Base-by-base conservation (phyloP, 2,888 invertebrate species). In the Rhodophaea formosa region DNA sequence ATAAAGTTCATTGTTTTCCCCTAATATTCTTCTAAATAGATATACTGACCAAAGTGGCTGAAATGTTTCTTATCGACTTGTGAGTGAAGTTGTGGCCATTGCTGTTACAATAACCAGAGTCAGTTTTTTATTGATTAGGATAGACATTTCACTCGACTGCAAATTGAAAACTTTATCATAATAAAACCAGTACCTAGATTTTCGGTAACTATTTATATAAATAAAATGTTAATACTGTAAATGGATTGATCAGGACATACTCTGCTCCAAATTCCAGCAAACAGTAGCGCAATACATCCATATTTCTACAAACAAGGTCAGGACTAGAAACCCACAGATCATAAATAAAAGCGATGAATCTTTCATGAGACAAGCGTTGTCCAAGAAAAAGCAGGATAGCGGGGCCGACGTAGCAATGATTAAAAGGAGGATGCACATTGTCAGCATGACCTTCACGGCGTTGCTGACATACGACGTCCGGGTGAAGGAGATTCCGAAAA, bases 231-330 rank as follows among this genome's bases (percentile, higher is more conserved):
- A 35, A 10, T 10, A 35, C 5, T 39, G 5, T 3, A 10, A 12
- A 39, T 3, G 6, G 10, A 3, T 39, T 12, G 5, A 39, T 12
- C 10, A 35, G 3, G 5, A 39, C 8, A 63, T 39, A 7, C 30
- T 3, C 51, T 61, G 57, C 57, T 66, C 23, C 60, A 67, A 62
- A 60, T 73, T 80, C 54, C 72, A 69, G 7, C 70, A 66, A 0
- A 82, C 74, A 6, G 74, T 61, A 65, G 70, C 65, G 55, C 78
- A 83, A 69, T 82, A 84, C 8, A 82, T 17, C 82, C 83, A 85
- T 1, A 76, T 0, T 45, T 73, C 64, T 16, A 79, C 56, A 64
- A 75, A 85, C 8, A 71, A 0, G 0, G 72, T 69, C 74, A 0
- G 6, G 52, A 0, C 1, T 72, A 3, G 44, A 70, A 67, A 8